Percentiles rank a stretch among this genome's conserved stretches.
Conservation (phyloP, 1,140 invertebrate genomes). For the Acromyrmex charruanus region DNA sequence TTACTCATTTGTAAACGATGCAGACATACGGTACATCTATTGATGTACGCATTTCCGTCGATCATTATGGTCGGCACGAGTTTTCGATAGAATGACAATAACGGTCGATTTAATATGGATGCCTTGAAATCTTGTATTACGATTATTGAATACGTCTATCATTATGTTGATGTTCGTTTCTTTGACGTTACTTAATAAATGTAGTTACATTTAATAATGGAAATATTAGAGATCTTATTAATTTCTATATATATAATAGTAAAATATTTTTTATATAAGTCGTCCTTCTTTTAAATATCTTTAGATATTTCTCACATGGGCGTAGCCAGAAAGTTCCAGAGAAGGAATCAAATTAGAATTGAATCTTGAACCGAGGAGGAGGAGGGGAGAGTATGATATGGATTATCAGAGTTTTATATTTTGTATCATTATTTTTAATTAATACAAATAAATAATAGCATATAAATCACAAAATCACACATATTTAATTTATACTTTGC, state of each 20-base stretch:
- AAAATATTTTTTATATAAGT: not conserved
- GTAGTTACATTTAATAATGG: not conserved
- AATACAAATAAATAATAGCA: no score
- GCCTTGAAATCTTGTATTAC: not conserved
- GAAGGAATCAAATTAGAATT: no score
- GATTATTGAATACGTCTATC: not conserved
- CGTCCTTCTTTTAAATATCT: not conserved
- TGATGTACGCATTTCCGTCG: conserved; percentile 67
- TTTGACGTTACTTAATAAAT: not conserved
- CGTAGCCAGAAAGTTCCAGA: no score
- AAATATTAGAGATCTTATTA: not conserved
- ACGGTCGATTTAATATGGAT: conserved; percentile 60
- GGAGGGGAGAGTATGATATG: no score
- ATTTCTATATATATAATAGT: not conserved
- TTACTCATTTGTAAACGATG: conserved; percentile 60
- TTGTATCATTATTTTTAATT: no score
- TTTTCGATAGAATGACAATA: conserved; percentile 69
- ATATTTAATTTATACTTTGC: no score
- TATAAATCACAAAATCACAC: no score
- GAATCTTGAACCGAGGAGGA: no score
- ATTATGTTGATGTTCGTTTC: not conserved
- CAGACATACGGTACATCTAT: conserved; percentile 21
- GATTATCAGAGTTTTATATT: no score
- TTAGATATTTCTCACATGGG: not conserved
- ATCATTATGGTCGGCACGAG: conserved; percentile 25